These are phyloP conservation scores for Hystrix cristata DNA, from an alignment of 2,113 vertebrate genomes.

Conservation along the genomic window DNA sequence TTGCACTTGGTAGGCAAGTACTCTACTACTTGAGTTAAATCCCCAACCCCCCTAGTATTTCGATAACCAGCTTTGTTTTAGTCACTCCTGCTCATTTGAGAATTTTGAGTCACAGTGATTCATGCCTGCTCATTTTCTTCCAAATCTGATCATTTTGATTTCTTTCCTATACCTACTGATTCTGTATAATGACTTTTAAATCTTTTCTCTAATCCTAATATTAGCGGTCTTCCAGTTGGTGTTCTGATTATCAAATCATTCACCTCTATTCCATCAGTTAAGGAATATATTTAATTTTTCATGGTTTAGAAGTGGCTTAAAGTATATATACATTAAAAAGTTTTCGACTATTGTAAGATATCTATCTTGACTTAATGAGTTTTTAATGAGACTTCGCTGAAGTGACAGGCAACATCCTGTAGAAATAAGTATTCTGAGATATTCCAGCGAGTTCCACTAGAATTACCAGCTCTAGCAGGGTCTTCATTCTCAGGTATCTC, in stretches of 20 bases:
- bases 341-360: background rate
- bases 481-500: background rate
- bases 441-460: background rate
- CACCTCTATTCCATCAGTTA: background rate
- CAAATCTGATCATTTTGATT: background rate
- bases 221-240: background rate
- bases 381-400: slow-evolving; percentile 10
- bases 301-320: background rate
- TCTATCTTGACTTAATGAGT: background rate
- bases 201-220: background rate
- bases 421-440: background rate
- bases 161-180: background rate
- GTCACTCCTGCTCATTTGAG: background rate
- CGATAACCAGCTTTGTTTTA: background rate
- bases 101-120: background rate
- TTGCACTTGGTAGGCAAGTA: too few relatives aligned
- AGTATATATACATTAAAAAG: background rate
- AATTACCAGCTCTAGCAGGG: background rate
- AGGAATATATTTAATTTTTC: background rate
- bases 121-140: background rate
- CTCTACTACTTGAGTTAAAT: too few relatives aligned
- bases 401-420: background rate
- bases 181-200: background rate
- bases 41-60: background rate
- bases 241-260: background rate